Evolutionary conservation across 2,888 invertebrate genomes (phyloP).

Genomic region (Ctena decussata): DNA sequence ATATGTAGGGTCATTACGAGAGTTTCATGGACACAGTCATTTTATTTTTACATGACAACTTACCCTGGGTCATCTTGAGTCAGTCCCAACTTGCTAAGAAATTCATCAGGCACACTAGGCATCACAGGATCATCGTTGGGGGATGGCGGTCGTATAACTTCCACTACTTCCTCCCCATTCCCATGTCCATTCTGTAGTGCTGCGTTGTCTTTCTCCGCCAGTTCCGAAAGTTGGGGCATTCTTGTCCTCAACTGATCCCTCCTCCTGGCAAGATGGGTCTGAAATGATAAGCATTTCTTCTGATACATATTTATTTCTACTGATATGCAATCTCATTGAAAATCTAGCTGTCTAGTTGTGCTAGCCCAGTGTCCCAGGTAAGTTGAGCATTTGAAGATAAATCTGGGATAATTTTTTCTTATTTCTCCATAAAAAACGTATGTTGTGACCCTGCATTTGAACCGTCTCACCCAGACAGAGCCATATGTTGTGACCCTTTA

Average conservation of each 20-base stretch:
- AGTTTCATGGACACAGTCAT: no score
- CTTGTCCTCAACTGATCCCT: constrained; percentile 78
- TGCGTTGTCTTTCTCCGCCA: constrained; percentile 69
- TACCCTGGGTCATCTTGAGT: constrained; percentile 42
- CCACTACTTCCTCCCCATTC: background rate
- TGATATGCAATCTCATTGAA: background rate
- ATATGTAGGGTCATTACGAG: no score
- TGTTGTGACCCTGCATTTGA: no score
- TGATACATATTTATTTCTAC: no score
- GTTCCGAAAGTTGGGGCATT: constrained; percentile 81
- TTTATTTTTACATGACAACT: no score
- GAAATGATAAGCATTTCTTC: constrained; percentile 55
- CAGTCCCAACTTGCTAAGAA: constrained; percentile 73
- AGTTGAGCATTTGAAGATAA: no score
- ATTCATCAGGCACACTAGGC: constrained; percentile 77
- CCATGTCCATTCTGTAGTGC: constrained; percentile 17
- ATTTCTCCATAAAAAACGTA: no score
- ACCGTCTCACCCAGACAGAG: no score
- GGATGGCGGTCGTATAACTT: background rate
- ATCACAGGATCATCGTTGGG: constrained; percentile 66
- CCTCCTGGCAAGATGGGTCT: constrained; percentile 81
- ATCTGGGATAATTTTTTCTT: no score
- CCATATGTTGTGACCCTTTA: no score
- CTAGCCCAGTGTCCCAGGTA: no score
- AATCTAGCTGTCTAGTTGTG: no score